Evolutionary conservation across 2,113 vertebrate genomes (phyloP).

Genomic region (Plestiodon gilberti): DNA sequence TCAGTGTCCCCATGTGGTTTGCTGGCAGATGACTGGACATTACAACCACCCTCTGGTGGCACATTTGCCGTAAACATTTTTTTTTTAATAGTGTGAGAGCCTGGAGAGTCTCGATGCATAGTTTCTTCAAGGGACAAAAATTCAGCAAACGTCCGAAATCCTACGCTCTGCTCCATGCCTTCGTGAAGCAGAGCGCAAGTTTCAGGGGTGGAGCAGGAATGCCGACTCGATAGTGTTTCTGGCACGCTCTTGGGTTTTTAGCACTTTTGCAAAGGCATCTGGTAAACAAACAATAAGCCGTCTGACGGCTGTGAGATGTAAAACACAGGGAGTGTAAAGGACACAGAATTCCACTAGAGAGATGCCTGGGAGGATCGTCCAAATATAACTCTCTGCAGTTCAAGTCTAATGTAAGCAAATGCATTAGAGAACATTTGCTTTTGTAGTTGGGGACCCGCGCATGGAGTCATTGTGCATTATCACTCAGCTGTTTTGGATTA

Average conservation of each 20-base stretch:
- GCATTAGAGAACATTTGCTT: constrained; percentile 18
- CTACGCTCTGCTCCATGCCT: neutral
- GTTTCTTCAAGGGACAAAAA: neutral
- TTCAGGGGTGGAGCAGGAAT: neutral
- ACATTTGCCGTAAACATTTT: neutral
- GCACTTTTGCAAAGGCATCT: neutral
- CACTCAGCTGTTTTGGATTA: constrained; percentile 40
- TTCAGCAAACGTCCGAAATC: neutral
- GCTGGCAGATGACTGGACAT: neutral
- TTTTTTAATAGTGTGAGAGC: no score
- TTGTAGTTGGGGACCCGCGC: neutral
- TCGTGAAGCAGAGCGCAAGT: neutral
- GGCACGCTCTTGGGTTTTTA: neutral
- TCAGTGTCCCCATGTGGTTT: neutral
- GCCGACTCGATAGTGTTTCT: neutral
- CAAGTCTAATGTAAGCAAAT: neutral
- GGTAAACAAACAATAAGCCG: neutral
- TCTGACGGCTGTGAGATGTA: neutral
- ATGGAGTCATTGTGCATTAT: neutral
- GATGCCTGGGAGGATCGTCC: neutral
- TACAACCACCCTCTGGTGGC: neutral
- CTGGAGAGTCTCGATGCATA: neutral
- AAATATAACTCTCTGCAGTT: neutral
- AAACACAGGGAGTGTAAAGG: neutral
- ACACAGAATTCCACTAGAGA: constrained; percentile 14